Evolutionary conservation across 2,797 vertebrate genomes (phyloP).

Genomic region (Australoheros facetus): DNA sequence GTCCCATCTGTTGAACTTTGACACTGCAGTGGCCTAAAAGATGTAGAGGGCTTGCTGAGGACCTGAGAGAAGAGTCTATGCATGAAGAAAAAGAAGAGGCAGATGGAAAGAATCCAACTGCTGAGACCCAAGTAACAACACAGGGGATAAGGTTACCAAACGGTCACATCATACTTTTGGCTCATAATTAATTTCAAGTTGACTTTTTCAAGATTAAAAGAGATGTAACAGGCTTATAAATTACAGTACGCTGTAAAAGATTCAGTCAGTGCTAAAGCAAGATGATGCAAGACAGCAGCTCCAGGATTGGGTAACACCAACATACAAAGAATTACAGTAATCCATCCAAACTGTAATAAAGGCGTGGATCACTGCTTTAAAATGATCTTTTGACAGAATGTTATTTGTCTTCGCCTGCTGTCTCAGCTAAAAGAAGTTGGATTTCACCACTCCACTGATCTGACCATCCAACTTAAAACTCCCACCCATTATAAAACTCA

Average conservation of each 20-base stretch:
- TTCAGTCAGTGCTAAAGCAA: background rate
- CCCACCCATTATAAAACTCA: too few species aligned
- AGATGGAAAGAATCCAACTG: constrained; percentile 48
- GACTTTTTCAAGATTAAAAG: background rate
- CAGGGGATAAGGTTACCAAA: constrained; percentile 48
- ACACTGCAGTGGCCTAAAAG: constrained; percentile 1
- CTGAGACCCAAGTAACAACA: constrained; percentile 47
- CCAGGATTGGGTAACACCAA: too few species aligned
- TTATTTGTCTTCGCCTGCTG: too few species aligned
- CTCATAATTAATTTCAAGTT: background rate
- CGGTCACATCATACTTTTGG: background rate
- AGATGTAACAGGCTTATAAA: background rate
- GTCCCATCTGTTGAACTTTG: constrained; percentile 32
- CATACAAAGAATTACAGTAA: too few species aligned
- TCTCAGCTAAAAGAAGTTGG: too few species aligned
- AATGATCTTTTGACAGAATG: too few species aligned
- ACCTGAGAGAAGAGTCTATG: background rate
- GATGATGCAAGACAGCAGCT: too few species aligned
- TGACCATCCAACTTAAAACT: too few species aligned
- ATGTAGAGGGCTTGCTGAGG: background rate
- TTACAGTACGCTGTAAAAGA: background rate
- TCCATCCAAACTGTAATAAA: too few species aligned
- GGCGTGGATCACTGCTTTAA: too few species aligned
- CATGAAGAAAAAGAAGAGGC: background rate
- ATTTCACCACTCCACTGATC: too few species aligned